Conservation (phyloP, 2,888 invertebrate genomes). For the Acheta domesticus region DNA sequence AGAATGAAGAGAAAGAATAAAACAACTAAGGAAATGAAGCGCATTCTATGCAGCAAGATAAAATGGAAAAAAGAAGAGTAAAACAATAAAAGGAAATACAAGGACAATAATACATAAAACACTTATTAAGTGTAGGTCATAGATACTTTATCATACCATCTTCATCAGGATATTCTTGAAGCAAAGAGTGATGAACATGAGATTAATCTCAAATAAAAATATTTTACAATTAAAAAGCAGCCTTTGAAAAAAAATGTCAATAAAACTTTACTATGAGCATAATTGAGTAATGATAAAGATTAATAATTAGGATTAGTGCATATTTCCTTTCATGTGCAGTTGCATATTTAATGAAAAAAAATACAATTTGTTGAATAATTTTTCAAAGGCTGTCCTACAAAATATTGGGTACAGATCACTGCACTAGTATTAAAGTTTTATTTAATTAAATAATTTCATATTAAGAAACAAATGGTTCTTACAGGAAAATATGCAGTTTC, state of each 20-base stretch:
- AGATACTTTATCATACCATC: conserved; percentile 39
- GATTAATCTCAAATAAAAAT: conserved; percentile 30
- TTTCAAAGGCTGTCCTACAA: background rate
- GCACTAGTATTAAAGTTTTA: no score
- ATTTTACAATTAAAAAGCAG: conserved; percentile 19
- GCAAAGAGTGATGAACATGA: conserved; percentile 33
- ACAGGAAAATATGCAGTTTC: no score
- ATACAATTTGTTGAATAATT: background rate
- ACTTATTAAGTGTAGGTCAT: conserved; percentile 23
- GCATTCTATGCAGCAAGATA: background rate
- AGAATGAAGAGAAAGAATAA: background rate
- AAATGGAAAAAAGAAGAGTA: background rate
- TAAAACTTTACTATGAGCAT: no score
- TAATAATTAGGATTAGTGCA: conserved; percentile 12
- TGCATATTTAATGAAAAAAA: background rate
- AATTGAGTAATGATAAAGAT: background rate
- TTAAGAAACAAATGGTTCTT: no score
- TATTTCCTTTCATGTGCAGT: background rate
- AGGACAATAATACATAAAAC: background rate
- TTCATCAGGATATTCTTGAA: conserved; percentile 40
- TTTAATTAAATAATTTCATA: no score
- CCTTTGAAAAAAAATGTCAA: background rate
- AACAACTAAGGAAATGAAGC: background rate
- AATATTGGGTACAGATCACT: no score
- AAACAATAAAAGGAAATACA: background rate